phyloP scores from a whole-genome alignment of 1,140 invertebrate species.

The Drosophila carrolli region DNA sequence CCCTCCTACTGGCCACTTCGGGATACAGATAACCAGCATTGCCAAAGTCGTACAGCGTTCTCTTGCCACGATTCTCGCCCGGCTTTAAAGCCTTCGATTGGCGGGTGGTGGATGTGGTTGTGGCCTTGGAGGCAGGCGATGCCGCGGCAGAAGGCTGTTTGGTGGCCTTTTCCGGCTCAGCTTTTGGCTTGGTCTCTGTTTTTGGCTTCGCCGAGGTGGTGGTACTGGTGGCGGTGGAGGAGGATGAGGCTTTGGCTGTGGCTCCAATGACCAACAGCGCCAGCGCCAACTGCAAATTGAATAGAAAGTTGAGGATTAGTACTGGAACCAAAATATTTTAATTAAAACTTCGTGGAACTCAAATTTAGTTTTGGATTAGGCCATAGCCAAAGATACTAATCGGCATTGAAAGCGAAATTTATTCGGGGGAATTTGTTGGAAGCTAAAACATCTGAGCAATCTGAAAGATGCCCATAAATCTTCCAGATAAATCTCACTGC shows the following conservation, averaged over 20 bases:
- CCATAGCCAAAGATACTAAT: constrained; percentile 21
- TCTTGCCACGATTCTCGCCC: constrained; percentile 77
- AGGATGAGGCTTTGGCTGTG: constrained; percentile 22
- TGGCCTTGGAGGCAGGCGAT: constrained; percentile 3
- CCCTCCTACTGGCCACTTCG: constrained; percentile 69
- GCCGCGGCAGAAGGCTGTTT: constrained; percentile 50
- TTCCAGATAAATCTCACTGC: constrained; percentile 17
- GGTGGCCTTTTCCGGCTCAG: constrained; percentile 28
- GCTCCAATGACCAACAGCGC: constrained; percentile 56
- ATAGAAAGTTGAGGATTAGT: constrained; percentile 44
- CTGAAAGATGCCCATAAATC: constrained; percentile 23
- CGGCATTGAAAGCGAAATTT: constrained; percentile 23
- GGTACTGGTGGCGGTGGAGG: constrained; percentile 5
- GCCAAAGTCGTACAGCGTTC: constrained; percentile 78
- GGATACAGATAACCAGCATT: constrained; percentile 75
- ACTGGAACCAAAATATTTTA: constrained; percentile 33
- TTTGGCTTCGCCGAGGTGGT: constrained; percentile 45
- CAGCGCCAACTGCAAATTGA: constrained; percentile 62
- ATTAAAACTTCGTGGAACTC: constrained; percentile 36
- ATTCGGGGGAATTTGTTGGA: constrained; percentile 13
- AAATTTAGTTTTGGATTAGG: constrained; percentile 16
- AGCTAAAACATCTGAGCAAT: constrained; percentile 4
- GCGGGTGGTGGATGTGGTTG: constrained; percentile 21
- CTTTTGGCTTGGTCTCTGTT: constrained; percentile 43
- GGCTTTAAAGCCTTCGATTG: constrained; percentile 66